Percentiles rank a stretch among this genome's conserved stretches.
These are phyloP conservation scores for Centropus unirufus DNA, from an alignment of 2,113 vertebrate genomes.

Conservation along the genomic window DNA sequence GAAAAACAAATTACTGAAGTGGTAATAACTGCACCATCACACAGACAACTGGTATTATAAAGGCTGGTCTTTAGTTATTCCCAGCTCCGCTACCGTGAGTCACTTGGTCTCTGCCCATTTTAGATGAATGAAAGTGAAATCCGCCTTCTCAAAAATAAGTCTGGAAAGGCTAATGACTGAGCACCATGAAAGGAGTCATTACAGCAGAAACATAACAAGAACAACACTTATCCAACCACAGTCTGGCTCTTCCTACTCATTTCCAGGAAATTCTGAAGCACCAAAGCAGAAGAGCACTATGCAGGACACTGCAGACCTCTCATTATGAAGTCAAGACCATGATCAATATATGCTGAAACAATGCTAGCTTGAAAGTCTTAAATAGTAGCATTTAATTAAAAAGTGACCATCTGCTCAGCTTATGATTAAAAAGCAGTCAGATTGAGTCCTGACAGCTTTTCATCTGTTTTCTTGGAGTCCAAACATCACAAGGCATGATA, in stretches of 20 bases:
- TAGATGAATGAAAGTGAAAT: neutral
- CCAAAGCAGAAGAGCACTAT: neutral
- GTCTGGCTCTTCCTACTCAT: neutral
- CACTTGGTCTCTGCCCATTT: neutral
- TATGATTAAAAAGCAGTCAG: neutral
- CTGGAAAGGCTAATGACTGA: neutral
- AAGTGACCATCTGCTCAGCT: neutral
- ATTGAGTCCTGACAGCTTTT: neutral
- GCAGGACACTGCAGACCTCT: neutral
- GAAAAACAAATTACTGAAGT: neutral
- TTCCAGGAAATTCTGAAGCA: neutral
- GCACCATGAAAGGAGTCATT: neutral
- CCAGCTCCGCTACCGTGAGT: neutral
- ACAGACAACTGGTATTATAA: neutral
- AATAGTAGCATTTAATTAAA: neutral
- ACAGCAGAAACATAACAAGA: neutral
- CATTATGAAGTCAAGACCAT: neutral
- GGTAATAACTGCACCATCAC: neutral
- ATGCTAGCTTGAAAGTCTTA: neutral
- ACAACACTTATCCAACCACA: neutral
- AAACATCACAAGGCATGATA: accelerated
- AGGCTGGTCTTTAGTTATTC: neutral
- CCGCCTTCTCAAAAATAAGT: neutral
- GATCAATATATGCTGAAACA: neutral
- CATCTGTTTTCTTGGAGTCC: neutral